These are phyloP conservation scores for Bursaphelenchus mucronatus DNA, from an alignment of 1,140 invertebrate genomes.

Conservation along the genomic window DNA sequence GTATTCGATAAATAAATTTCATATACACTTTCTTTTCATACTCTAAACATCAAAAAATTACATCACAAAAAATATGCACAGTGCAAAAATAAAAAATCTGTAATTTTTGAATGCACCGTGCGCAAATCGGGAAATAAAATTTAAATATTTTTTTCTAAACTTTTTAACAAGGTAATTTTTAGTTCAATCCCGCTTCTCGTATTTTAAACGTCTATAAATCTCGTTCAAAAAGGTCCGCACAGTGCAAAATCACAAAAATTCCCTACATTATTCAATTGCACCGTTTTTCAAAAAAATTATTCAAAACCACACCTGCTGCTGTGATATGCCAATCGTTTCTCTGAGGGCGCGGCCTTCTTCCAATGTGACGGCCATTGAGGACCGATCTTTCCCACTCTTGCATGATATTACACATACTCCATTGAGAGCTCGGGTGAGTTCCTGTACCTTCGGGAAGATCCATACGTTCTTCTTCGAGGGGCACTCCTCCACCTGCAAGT, in stretches of 20 bases:
- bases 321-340: slow-evolving; percentile 52
- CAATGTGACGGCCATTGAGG: slow-evolving; percentile 56
- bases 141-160: too few species aligned
- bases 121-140: too few species aligned
- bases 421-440: slow-evolving; percentile 35
- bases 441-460: slow-evolving; percentile 51
- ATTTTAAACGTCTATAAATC: too few species aligned
- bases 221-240: not conserved
- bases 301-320: slow-evolving; percentile 40
- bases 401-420: slow-evolving; percentile 45
- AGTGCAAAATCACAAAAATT: not conserved
- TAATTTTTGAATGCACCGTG: too few species aligned
- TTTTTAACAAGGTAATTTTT: too few species aligned
- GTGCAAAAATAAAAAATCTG: too few species aligned
- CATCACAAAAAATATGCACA: too few species aligned
- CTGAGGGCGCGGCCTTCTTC: slow-evolving; percentile 52
- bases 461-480: slow-evolving; percentile 54
- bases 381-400: slow-evolving; percentile 58
- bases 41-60: too few species aligned
- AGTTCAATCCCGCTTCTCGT: too few species aligned
- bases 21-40: too few species aligned
- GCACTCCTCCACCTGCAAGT: slow-evolving; percentile 37
- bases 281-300: not conserved
- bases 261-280: slow-evolving; percentile 6
- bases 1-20: too few species aligned